A percentile compares a stretch with the other conserved stretches of the same genome.
Conservation (phyloP, 2,113 vertebrate species). For the Calidris pygmaea region DNA sequence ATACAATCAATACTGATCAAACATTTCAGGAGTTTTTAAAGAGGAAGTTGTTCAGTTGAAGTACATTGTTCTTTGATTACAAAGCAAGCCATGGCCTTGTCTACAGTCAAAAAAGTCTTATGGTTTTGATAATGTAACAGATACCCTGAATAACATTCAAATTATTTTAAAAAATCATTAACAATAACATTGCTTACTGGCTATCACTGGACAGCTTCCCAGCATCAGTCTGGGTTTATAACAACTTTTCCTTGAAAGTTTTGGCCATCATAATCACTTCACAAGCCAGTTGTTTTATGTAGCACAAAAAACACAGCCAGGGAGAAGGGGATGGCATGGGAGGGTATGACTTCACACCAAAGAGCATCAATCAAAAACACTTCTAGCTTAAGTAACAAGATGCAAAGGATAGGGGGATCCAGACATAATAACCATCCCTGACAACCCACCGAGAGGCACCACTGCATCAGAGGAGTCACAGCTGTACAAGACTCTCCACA, state of each 20-base stretch:
- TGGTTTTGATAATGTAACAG: background rate
- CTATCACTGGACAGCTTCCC: background rate
- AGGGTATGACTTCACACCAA: background rate
- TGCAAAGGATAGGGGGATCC: background rate
- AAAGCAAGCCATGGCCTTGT: background rate
- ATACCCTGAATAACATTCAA: background rate
- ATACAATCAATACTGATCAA: background rate
- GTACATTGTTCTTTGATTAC: background rate
- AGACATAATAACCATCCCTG: background rate
- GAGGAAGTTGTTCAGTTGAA: background rate
- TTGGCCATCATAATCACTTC: background rate
- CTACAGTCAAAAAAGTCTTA: background rate
- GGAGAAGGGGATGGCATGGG: rapidly evolving
- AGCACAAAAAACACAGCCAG: background rate
- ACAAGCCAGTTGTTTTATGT: background rate
- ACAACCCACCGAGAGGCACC: background rate
- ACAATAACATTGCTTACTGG: background rate
- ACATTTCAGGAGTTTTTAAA: background rate
- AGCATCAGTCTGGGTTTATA: background rate
- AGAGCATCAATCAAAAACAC: background rate
- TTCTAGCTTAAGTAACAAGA: background rate
- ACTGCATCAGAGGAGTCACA: background rate
- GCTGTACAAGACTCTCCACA: background rate
- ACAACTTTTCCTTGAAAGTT: background rate
- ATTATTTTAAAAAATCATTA: background rate